Evolutionary conservation across 2,888 invertebrate genomes (phyloP).

Genomic region (Alloscopus bannaensis): DNA sequence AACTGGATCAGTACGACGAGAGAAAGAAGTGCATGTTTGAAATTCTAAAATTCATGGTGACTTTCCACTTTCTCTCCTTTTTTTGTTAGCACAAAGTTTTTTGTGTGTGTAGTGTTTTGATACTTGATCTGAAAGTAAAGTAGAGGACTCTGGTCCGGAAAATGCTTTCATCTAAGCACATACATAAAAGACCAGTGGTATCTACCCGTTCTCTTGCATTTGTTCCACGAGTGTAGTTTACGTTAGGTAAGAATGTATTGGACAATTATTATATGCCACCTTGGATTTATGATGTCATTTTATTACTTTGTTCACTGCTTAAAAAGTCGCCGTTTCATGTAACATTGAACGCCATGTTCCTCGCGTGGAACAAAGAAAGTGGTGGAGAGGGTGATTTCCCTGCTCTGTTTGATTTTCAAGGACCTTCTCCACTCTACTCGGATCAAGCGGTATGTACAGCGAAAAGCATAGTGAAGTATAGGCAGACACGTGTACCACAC

Average conservation of each 20-base stretch:
- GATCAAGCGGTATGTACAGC: neutral
- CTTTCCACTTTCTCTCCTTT: conserved; percentile 2
- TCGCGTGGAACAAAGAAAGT: neutral
- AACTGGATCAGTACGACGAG: conserved; percentile 19
- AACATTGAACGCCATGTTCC: neutral
- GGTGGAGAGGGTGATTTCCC: conserved; percentile 29
- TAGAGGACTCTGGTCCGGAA: too few relatives aligned
- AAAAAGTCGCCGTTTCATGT: conserved; percentile 1
- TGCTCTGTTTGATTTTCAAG: conserved; percentile 55
- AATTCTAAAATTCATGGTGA: conserved; percentile 24
- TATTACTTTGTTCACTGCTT: conserved; percentile 47
- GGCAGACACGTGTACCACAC: too few relatives aligned
- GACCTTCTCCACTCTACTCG: conserved; percentile 2
- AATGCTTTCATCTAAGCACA: too few relatives aligned
- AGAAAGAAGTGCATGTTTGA: conserved; percentile 27
- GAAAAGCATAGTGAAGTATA: conserved; percentile 29
- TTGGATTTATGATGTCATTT: conserved; percentile 59
- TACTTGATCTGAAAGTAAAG: too few relatives aligned
- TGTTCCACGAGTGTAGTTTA: neutral
- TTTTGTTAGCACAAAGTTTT: conserved; percentile 11
- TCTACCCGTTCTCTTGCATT: too few relatives aligned
- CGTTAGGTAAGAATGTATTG: conserved; percentile 39
- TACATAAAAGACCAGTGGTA: too few relatives aligned
- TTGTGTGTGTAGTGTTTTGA: too few relatives aligned
- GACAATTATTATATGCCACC: conserved; percentile 62